Evolutionary conservation across 1,140 invertebrate genomes (phyloP), one percentile per base, ranked within the genome.

Genomic region (Adoxophyes honmai): DNA sequence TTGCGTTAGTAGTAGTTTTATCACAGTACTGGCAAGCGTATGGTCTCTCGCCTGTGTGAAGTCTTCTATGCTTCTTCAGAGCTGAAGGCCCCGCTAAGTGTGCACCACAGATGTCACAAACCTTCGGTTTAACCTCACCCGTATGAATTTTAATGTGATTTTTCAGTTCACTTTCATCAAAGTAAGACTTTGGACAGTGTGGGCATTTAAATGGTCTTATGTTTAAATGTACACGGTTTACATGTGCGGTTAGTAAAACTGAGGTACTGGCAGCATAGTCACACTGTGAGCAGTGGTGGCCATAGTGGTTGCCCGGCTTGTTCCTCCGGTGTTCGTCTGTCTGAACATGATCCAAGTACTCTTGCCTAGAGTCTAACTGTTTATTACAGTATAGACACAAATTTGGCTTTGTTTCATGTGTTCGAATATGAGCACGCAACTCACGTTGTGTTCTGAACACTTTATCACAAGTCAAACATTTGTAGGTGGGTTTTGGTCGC

Each of bases 321-420:
- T 21, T 48, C 1, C 7, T 48, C 28, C 16, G 18, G 2, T 48
- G 42, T 13, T 48, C 42, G 5, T 48, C 18, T 11, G 16, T 48
- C 16, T 48, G 42, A 10, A 48, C 16, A 28, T 48, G 42, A 7
- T 21, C n/a, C 11, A 48, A 9, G 21, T 48, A 48, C 11, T 48
- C 21, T 33, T 48, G 42, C 1, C 42, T 48, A 48, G 42, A 21
- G 11, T n/a, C 28, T n/a, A 21, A 48, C n/a, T 48, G 42, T 48
- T 48, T 48, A 21, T 48, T 48, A n/a, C 42, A 48, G 4, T 48
- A 48, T 5, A 48, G 0, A 48, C 42, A 48, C 14, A 21, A 11
- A 21, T 48, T 48, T 11, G 42, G 42, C n/a, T 48, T 48, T 18
- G 21, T 48, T 10, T 48, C 42, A 28, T 48, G 42, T 15, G n/a